Evolutionary conservation across 2,888 invertebrate species (phyloP).

Genomic region (Monoplex corrugatus): DNA sequence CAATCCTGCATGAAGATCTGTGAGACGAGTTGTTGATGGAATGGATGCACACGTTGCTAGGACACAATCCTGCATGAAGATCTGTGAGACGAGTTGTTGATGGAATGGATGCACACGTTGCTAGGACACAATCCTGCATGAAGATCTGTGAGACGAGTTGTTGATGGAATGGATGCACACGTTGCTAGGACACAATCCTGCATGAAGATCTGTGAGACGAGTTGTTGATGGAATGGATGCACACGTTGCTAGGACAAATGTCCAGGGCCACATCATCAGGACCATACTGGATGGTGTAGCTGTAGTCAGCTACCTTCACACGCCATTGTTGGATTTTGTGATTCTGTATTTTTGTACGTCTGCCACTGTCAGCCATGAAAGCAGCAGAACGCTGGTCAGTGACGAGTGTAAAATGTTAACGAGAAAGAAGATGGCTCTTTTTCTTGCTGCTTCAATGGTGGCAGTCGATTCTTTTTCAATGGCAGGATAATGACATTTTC

Average conservation of each 20-base stretch:
- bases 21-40: too few species aligned
- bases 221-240: slow-evolving; percentile 49
- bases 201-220: slow-evolving; percentile 43
- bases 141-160: too few species aligned
- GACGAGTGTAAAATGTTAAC: slow-evolving; percentile 58
- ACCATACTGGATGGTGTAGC: neutral
- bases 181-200: slow-evolving; percentile 53
- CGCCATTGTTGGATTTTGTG: slow-evolving; percentile 59
- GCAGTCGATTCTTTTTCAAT: slow-evolving; percentile 56
- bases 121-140: too few species aligned
- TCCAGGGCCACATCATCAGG: neutral
- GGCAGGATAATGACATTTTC: slow-evolving; percentile 42
- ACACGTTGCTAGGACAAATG: slow-evolving; percentile 54
- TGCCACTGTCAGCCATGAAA: slow-evolving; percentile 55
- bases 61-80: too few species aligned
- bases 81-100: too few species aligned
- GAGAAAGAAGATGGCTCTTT: slow-evolving; percentile 54
- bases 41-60: too few species aligned
- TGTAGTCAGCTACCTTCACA: slow-evolving; percentile 55
- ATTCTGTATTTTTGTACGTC: slow-evolving; percentile 59
- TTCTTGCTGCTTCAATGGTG: slow-evolving; percentile 53
- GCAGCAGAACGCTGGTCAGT: slow-evolving; percentile 59
- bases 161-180: too few species aligned
- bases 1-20: too few species aligned
- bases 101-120: too few species aligned